Evolutionary conservation across 2,888 invertebrate genomes (phyloP), one percentile per base, ranked within the genome.

Genomic region (Sarcophaga subvicina): DNA sequence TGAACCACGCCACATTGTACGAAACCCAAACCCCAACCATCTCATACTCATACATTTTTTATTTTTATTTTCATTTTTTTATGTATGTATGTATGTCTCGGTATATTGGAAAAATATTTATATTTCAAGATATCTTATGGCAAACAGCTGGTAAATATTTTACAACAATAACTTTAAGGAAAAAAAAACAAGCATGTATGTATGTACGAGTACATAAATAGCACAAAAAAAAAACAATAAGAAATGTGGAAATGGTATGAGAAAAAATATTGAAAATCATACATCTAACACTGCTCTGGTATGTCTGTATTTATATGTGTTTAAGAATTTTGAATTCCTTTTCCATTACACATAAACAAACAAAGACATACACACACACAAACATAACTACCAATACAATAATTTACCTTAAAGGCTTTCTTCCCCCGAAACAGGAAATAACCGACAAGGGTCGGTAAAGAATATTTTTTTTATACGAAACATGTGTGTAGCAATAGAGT

Each of bases 101-200:
- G 17, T 66, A 17, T 81, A 60, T 81, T 75, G 22, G 12, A 64
- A 71, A 77, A 66, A 77, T 82, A 82, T 83, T 71, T 72, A 72
- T 83, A 72, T 72, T 60, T 47, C 17, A n/a, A 67, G 72, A 72
- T 78, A 72, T 66, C 66, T 76, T 82, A 47, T 71, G 47, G 59
- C 71, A 77, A 82, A 66, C 82, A 82, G 70, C 64, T 83, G 83
- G 72, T 72, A 78, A 72, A 83, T 83, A 83, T 78, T 78, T 78
- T 67, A 67, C 17, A 49, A 83, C 22, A 77, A 76, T 71, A 77
- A 67, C 22, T 27, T 37, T 47, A 81, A 37, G 54, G 54, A 17
- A 49, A 2, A 49, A 75, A 75, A 81, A 69, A 54, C 64, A 37
- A 37, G 37, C 37, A 37, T 37, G 4, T 27, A 3, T 4, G 27